Evolutionary conservation across 1,140 invertebrate genomes (phyloP).

Genomic region (Dufourea novaeangliae): DNA sequence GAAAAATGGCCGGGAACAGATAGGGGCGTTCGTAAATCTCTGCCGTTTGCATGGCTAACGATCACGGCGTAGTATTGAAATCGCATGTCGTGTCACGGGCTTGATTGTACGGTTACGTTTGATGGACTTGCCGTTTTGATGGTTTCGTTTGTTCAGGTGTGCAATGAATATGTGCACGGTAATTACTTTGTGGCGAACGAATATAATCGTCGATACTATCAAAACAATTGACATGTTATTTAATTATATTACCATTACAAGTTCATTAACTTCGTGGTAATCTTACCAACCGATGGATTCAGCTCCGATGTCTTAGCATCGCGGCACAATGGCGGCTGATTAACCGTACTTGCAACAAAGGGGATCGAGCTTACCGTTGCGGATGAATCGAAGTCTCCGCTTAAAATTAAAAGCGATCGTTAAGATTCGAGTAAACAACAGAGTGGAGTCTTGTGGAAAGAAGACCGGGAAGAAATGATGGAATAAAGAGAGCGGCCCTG

Average conservation of each 20-base stretch:
- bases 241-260: neutral
- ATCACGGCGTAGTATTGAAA: neutral
- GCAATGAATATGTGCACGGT: no score
- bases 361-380: neutral
- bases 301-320: neutral
- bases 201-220: no score
- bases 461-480: neutral
- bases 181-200: no score
- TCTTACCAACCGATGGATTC: neutral
- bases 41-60: neutral
- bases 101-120: neutral
- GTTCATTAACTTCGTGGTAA: neutral
- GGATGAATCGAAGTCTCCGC: neutral
- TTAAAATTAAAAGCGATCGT: constrained; percentile 22
- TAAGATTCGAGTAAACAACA: constrained; percentile 36
- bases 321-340: neutral
- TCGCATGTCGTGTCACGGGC: neutral
- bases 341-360: neutral
- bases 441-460: neutral
- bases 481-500: neutral
- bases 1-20: constrained; percentile 43
- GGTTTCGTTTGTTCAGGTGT: neutral
- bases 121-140: neutral
- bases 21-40: constrained; percentile 36
- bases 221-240: no score